Evolutionary conservation across 1,140 invertebrate species (phyloP), one percentile per base, ranked within the genome.

Genomic region (Andricus grossulariae): DNA sequence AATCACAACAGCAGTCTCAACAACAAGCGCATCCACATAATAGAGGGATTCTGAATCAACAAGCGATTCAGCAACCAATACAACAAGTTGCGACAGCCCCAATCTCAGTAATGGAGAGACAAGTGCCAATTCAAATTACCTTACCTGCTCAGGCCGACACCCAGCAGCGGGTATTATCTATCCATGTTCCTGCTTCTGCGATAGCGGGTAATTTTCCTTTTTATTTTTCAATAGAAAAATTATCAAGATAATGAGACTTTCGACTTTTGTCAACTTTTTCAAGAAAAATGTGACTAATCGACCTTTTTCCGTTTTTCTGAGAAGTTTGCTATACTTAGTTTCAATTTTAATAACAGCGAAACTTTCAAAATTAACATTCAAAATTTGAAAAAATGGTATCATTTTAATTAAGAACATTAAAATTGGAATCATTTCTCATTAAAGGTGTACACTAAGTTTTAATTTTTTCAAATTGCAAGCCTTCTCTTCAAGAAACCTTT

Each of bases 111-210:
- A 78, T 87, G n/a, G 90, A 91, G 3, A 76, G 90, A 74, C 90
- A 90, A 90, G 93, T 94, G 60, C 93, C 94, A 55, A 93, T 93
- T 79, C 93, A 93, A 84, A 93, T 93, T 54, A 96, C 95, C 7
- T 90, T 97, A 81, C 96, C 96, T 51, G 93, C 95, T 57, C 94
- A 95, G 79, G 92, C 94, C 45, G 94, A 94, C 72, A 93, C 93
- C 76, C 93, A 94, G 83, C 93, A 94, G 82, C 92, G 95, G 84
- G 93, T 95, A 52, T 93, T 97, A 74, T 96, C 95, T 12, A 96
- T 97, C 87, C 95, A 97, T 89, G 96, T 97, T 84, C 96, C 96
- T 81, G 95, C 96, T 45, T 95, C 95, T 18, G 95, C 95, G 32
- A 92, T 97, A 71, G 95, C 95, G 91, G 94, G 95, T 89, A 93